Evolutionary conservation across 2,888 invertebrate species (phyloP).

Genomic region (Eurytoma adleriae): DNA sequence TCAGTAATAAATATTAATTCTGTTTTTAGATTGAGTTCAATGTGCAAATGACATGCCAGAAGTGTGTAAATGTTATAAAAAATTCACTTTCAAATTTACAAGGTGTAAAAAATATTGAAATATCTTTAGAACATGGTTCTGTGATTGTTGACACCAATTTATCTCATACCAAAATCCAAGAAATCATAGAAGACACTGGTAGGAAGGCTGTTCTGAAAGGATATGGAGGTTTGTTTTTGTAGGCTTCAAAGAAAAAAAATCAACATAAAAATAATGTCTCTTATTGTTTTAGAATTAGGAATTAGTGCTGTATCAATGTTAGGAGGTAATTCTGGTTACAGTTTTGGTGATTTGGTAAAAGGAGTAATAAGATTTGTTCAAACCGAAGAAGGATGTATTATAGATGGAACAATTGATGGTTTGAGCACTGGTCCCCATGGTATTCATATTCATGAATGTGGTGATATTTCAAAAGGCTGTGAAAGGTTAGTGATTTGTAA

Average conservation of each 20-base stretch:
- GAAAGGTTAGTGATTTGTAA: slow-evolving; percentile 73
- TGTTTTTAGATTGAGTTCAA: slow-evolving; percentile 80
- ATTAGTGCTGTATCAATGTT: slow-evolving; percentile 87
- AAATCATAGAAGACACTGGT: slow-evolving; percentile 80
- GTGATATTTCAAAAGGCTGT: slow-evolving; percentile 84
- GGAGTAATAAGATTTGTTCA: slow-evolving; percentile 90
- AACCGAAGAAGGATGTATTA: slow-evolving; percentile 79
- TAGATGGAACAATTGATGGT: slow-evolving; percentile 92
- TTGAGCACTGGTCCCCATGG: slow-evolving; percentile 81
- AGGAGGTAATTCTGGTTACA: slow-evolving; percentile 75
- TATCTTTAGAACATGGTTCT: slow-evolving; percentile 81
- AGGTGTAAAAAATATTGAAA: slow-evolving; percentile 77
- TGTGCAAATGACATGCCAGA: slow-evolving; percentile 81
- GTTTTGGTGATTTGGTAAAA: slow-evolving; percentile 77
- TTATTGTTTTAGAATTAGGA: slow-evolving; percentile 65
- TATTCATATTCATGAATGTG: slow-evolving; percentile 83
- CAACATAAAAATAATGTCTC: not conserved
- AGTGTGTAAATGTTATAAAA: slow-evolving; percentile 78
- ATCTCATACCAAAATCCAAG: slow-evolving; percentile 77
- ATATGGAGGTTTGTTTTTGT: slow-evolving; percentile 80
- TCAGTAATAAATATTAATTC: not conserved
- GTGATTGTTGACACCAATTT: slow-evolving; percentile 84
- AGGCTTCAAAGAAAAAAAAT: not conserved
- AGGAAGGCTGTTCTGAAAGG: slow-evolving; percentile 87
- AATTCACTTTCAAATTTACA: slow-evolving; percentile 72